These are phyloP conservation scores for Sclerurus mexicanus DNA, from an alignment of 2,113 vertebrate genomes.

Conservation along the genomic window DNA sequence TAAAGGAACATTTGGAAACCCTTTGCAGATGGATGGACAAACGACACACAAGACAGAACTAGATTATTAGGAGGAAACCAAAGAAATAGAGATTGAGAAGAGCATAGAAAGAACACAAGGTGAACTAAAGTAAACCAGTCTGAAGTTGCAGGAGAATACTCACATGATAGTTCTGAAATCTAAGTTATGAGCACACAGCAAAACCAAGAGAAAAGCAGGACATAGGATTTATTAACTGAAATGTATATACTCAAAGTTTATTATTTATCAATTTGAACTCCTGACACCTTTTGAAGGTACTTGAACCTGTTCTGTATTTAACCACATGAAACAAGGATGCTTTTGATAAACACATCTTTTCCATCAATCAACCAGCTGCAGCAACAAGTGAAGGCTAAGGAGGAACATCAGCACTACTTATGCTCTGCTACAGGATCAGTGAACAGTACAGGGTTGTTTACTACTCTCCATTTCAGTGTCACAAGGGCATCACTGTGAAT, in stretches of 20 bases:
- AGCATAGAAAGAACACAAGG: not conserved
- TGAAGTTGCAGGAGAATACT: not conserved
- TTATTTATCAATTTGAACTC: not conserved
- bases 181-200: not conserved
- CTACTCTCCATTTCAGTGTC: not conserved
- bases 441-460: not conserved
- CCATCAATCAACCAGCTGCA: not conserved
- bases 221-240: not conserved
- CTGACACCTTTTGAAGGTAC: not conserved
- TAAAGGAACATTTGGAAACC: not conserved
- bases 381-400: not conserved
- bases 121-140: not conserved
- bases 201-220: not conserved
- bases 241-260: not conserved
- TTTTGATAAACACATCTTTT: not conserved
- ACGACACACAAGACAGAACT: not conserved
- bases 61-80: not conserved
- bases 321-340: not conserved
- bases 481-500: not conserved
- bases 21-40: not conserved
- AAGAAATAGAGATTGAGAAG: not conserved
- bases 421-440: not conserved
- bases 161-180: not conserved
- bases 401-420: not conserved
- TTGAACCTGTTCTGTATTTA: not conserved